phyloP scores from a whole-genome alignment of 1,140 invertebrate genomes.

The Drosophila saltans region DNA sequence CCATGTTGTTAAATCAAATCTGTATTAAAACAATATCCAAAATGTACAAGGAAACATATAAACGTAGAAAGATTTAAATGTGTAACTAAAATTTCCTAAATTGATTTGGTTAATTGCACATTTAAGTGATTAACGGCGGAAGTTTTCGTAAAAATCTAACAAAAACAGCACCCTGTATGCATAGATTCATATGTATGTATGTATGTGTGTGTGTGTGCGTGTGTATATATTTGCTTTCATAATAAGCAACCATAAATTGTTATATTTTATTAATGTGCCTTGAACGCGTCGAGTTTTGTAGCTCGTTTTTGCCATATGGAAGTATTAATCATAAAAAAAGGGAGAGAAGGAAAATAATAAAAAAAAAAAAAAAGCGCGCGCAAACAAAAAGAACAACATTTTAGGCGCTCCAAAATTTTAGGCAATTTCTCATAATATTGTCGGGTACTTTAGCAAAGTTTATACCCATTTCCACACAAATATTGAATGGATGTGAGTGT shows the following conservation, averaged over 20 bases:
- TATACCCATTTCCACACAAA: conserved; percentile 64
- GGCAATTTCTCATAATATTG: conserved; percentile 73
- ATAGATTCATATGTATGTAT: conserved; percentile 16
- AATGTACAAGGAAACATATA: too few relatives aligned
- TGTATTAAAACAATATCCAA: too few relatives aligned
- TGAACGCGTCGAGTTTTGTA: conserved; percentile 61
- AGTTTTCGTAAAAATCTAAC: background rate
- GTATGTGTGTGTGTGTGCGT: conserved; percentile 43
- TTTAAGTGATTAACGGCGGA: background rate
- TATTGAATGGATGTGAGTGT: conserved; percentile 36
- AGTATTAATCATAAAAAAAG: conserved; percentile 68
- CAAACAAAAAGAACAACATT: conserved; percentile 55
- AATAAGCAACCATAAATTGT: conserved; percentile 78
- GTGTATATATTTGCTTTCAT: conserved; percentile 41
- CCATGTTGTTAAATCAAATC: too few relatives aligned
- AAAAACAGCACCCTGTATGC: conserved; percentile 8
- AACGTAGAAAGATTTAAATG: background rate
- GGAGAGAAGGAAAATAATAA: background rate
- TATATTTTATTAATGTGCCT: conserved; percentile 79
- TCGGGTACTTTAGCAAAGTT: conserved; percentile 44
- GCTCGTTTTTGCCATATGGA: conserved; percentile 69
- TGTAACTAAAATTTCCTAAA: background rate
- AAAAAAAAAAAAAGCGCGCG: conserved; percentile 23
- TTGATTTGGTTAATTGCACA: background rate
- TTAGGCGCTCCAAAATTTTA: conserved; percentile 70